These are phyloP conservation scores for Gallinago undulata DNA, from an alignment of 2,113 vertebrate genomes.

Conservation along the genomic window DNA sequence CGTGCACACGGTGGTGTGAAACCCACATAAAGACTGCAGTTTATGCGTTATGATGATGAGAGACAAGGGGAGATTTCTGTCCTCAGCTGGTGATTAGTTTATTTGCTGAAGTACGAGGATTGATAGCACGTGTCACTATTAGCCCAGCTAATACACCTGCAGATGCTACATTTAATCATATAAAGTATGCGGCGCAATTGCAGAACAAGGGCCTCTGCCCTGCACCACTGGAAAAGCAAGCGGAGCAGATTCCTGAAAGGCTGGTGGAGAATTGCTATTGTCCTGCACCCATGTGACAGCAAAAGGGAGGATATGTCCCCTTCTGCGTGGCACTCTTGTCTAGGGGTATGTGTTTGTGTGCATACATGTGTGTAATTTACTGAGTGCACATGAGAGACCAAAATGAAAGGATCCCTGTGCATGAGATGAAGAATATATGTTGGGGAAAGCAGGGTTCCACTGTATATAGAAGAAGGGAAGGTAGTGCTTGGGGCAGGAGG, in stretches of 20 bases:
- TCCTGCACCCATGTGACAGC: not conserved
- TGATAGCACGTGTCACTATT: conserved; percentile 55
- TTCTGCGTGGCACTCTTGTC: not conserved
- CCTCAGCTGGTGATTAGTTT: conserved; percentile 30
- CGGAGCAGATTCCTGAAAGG: not conserved
- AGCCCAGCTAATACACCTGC: conserved; percentile 43
- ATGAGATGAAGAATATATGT: not conserved
- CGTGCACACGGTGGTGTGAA: not conserved
- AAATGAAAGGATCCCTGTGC: not conserved
- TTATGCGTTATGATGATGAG: not conserved
- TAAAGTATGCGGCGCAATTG: not conserved
- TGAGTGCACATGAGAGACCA: not conserved
- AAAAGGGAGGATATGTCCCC: not conserved
- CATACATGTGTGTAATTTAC: not conserved
- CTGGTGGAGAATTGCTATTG: not conserved
- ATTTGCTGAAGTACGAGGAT: conserved; percentile 45
- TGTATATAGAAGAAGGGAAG: not conserved
- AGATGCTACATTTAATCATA: conserved; percentile 59
- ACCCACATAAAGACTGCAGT: not conserved
- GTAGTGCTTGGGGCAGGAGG: not conserved
- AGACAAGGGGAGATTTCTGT: conserved; percentile 18
- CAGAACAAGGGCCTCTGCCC: conserved; percentile 31
- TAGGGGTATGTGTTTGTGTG: not conserved
- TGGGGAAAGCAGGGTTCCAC: not conserved
- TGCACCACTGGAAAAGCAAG: not conserved